phyloP scores from a whole-genome alignment of 2,797 vertebrate genomes.

The Masticophis lateralis region DNA sequence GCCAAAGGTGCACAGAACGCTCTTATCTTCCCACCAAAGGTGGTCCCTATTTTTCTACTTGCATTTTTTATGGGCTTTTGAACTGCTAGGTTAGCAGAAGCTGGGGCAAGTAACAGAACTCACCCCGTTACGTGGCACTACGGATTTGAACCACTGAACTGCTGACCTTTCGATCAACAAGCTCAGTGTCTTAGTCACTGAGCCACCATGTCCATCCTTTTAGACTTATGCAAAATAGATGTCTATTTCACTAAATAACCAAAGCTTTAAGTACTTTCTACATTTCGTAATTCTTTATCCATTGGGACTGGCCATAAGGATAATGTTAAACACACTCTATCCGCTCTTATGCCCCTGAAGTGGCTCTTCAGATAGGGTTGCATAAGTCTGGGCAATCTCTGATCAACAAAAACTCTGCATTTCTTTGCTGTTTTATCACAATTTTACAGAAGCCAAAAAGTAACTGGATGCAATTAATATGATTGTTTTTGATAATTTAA shows the following conservation, averaged over 20 bases:
- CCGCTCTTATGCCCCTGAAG: background rate
- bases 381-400: background rate
- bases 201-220: too few species aligned
- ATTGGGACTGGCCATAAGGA: background rate
- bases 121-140: too few species aligned
- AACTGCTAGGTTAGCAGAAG: too few species aligned
- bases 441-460: background rate
- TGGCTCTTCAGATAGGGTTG: background rate
- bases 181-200: too few species aligned
- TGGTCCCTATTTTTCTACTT: too few species aligned
- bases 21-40: too few species aligned
- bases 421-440: background rate
- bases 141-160: too few species aligned
- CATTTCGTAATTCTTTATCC: background rate
- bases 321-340: background rate
- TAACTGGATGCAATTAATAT: background rate
- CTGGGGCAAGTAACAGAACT: too few species aligned
- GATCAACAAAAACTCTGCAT: background rate
- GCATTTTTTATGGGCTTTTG: too few species aligned
- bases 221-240: background rate
- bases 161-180: too few species aligned
- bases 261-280: background rate
- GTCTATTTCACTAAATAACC: slow-evolving; percentile 9
- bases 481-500: background rate
- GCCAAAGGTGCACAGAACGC: too few species aligned